phyloP scores from a whole-genome alignment of 2,113 vertebrate species.

The Phasianus colchicus region DNA sequence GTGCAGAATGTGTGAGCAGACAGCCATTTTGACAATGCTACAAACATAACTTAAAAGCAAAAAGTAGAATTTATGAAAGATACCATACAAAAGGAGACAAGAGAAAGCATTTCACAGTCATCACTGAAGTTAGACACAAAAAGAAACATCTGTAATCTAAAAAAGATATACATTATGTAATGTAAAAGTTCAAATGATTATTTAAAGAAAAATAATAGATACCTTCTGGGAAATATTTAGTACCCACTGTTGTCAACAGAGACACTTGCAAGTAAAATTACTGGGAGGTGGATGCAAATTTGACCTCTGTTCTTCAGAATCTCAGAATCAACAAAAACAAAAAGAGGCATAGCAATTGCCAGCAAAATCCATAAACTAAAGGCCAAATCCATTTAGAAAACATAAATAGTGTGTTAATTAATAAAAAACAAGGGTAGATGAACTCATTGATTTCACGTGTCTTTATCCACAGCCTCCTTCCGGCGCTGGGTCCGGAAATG shows the following conservation, averaged over 20 bases:
- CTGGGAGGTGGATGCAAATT: neutral
- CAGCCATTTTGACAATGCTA: neutral
- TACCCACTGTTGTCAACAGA: neutral
- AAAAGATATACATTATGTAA: neutral
- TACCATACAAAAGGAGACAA: neutral
- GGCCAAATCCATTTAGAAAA: neutral
- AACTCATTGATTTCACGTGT: neutral
- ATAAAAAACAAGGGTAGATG: neutral
- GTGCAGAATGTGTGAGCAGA: neutral
- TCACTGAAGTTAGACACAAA: neutral
- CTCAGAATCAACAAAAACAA: neutral
- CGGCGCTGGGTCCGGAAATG: slow-evolving; percentile 67
- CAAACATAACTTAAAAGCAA: neutral
- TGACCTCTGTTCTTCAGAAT: neutral
- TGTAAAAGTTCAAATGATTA: neutral
- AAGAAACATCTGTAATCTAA: neutral
- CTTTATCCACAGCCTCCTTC: neutral
- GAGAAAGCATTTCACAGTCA: neutral
- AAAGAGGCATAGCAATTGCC: neutral
- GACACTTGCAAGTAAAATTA: neutral
- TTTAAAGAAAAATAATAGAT: neutral
- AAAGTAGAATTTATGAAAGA: neutral
- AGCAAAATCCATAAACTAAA: neutral
- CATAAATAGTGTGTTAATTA: neutral
- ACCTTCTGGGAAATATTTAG: neutral